These are phyloP conservation scores for Scaptodrosophila latifasciaeformis DNA, from an alignment of 2,888 invertebrate species.

Conservation along the genomic window DNA sequence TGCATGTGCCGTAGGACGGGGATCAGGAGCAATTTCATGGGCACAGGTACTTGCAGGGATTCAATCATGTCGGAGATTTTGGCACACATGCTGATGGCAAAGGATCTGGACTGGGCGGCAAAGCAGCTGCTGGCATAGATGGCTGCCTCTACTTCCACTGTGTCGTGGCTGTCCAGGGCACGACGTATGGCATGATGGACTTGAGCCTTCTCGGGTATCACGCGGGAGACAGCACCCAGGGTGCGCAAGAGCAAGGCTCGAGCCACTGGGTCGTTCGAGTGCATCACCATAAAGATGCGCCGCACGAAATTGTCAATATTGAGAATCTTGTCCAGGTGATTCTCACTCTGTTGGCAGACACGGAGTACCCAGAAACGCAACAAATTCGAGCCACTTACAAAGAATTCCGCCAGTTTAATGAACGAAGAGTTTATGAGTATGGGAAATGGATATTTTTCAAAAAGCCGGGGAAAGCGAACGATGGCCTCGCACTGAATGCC, in stretches of 20 bases:
- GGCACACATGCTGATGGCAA: slow-evolving; percentile 96
- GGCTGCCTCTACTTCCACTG: slow-evolving; percentile 96
- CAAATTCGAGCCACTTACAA: slow-evolving; percentile 92
- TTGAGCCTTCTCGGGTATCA: slow-evolving; percentile 94
- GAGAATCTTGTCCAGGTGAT: slow-evolving; percentile 95
- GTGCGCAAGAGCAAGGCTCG: slow-evolving; percentile 90
- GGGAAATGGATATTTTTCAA: slow-evolving; percentile 98
- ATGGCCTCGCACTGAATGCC: slow-evolving; percentile 99
- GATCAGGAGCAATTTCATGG: slow-evolving; percentile 92
- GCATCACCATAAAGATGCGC: slow-evolving; percentile 93
- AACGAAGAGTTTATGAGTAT: slow-evolving; percentile 97
- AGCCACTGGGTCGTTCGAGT: slow-evolving; percentile 97
- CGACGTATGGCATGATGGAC: slow-evolving; percentile 95
- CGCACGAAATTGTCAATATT: slow-evolving; percentile 96
- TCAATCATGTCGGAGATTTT: slow-evolving; percentile 97
- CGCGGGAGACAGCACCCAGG: slow-evolving; percentile 92
- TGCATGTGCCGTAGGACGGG: slow-evolving; percentile 95
- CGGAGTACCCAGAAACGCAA: slow-evolving; percentile 92
- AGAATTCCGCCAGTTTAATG: slow-evolving; percentile 94
- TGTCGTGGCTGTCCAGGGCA: slow-evolving; percentile 94
- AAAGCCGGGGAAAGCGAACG: slow-evolving; percentile 93
- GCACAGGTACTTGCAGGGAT: slow-evolving; percentile 92
- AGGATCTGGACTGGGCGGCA: slow-evolving; percentile 95
- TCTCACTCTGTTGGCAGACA: slow-evolving; percentile 96
- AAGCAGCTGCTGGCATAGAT: slow-evolving; percentile 96